These are phyloP conservation scores for Lamellibrachia luymesi DNA, from an alignment of 1,140 invertebrate genomes.

Conservation along the genomic window DNA sequence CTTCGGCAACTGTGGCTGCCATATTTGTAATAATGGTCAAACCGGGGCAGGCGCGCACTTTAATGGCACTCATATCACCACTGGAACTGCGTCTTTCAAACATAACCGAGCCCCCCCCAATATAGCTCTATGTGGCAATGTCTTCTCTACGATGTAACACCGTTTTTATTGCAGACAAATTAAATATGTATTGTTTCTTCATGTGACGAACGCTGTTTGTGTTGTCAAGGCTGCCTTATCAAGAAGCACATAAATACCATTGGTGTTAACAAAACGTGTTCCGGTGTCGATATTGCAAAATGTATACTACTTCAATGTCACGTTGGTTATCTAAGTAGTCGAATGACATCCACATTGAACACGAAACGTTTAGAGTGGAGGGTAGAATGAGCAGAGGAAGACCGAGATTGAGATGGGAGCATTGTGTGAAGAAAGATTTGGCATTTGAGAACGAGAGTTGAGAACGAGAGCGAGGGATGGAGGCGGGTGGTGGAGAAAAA, in stretches of 20 bases:
- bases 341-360: background rate
- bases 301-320: background rate
- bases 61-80: background rate
- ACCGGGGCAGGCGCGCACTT: background rate
- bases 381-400: no score
- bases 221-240: no score
- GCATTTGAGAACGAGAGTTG: no score
- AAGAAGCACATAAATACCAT: background rate
- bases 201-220: no score
- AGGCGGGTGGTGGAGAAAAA: no score
- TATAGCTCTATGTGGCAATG: background rate
- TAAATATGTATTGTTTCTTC: background rate
- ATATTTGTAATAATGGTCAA: background rate
- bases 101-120: background rate
- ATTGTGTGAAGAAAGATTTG: no score
- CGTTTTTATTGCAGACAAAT: background rate
- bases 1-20: no score
- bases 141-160: background rate
- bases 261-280: background rate
- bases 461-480: no score
- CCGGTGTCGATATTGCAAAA: background rate
- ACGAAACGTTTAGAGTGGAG: background rate
- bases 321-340: background rate
- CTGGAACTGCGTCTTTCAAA: background rate
- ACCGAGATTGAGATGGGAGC: no score